These are phyloP conservation scores for Lycocorax pyrrhopterus DNA, from an alignment of 2,113 vertebrate genomes.

Conservation along the genomic window DNA sequence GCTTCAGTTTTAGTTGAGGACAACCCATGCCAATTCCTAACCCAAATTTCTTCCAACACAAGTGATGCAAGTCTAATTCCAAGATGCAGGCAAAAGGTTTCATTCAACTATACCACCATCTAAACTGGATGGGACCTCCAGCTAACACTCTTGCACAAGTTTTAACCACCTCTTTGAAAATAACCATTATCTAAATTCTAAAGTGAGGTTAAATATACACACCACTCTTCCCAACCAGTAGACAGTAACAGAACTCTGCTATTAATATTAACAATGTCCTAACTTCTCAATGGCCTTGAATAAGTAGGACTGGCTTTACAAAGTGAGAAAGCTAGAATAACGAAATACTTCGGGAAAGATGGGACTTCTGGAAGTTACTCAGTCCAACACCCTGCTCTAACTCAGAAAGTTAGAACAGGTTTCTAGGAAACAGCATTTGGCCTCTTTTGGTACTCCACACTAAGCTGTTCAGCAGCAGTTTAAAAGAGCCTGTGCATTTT, in stretches of 20 bases:
- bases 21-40: background rate
- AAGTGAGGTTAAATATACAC: background rate
- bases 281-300: background rate
- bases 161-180: background rate
- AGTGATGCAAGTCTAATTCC: background rate
- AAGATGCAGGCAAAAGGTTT: background rate
- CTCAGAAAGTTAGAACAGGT: background rate
- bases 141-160: background rate
- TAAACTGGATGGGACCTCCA: background rate
- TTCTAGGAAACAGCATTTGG: background rate
- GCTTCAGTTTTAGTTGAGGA: background rate
- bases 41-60: background rate
- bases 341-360: background rate
- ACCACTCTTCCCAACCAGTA: background rate
- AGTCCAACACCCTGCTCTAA: background rate
- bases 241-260: background rate
- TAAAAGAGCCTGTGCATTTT: background rate
- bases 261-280: background rate
- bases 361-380: background rate
- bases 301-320: background rate
- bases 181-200: background rate
- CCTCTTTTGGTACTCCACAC: background rate
- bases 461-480: background rate
- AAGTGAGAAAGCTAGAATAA: background rate
- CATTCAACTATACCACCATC: background rate